These are phyloP conservation scores for Penaeus chinensis DNA, from an alignment of 1,140 invertebrate genomes.

Conservation along the genomic window DNA sequence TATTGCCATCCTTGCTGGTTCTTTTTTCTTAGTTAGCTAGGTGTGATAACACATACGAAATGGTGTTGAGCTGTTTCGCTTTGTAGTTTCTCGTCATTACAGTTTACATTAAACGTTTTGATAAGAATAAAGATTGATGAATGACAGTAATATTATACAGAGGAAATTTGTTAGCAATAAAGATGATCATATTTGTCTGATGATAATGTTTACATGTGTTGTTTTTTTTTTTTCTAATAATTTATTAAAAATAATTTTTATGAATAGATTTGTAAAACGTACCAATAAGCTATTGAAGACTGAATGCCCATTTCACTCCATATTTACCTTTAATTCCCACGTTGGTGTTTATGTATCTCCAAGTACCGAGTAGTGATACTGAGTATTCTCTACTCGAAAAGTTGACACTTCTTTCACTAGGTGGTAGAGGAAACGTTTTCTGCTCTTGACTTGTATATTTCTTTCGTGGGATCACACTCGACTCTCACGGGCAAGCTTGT, in stretches of 20 bases:
- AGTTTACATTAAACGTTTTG: neutral
- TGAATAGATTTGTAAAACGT: too few relatives aligned
- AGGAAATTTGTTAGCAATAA: too few relatives aligned
- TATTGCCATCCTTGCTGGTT: slow-evolving; percentile 61
- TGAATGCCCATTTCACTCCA: too few relatives aligned
- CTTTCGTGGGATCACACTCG: slow-evolving; percentile 5
- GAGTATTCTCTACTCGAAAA: neutral
- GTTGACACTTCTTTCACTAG: slow-evolving; percentile 18
- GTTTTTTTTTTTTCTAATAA: too few relatives aligned
- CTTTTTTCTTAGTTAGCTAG: slow-evolving; percentile 30
- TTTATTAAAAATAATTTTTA: too few relatives aligned
- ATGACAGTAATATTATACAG: neutral
- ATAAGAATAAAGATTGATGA: neutral
- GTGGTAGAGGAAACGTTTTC: neutral
- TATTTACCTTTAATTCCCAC: too few relatives aligned
- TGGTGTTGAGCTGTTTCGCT: slow-evolving; percentile 21
- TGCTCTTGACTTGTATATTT: slow-evolving; percentile 4
- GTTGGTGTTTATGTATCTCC: neutral
- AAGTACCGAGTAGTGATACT: too few relatives aligned
- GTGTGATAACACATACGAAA: slow-evolving; percentile 1
- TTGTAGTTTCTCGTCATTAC: slow-evolving; percentile 8
- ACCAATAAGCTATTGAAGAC: too few relatives aligned
- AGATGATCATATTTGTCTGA: too few relatives aligned
- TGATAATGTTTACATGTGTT: too few relatives aligned
- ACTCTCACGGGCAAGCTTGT: slow-evolving; percentile 26